A percentile compares a stretch with the other conserved stretches of the same genome.
Evolutionary conservation across 1,140 invertebrate genomes (phyloP).

Genomic region (Ostrea denselamellosa): DNA sequence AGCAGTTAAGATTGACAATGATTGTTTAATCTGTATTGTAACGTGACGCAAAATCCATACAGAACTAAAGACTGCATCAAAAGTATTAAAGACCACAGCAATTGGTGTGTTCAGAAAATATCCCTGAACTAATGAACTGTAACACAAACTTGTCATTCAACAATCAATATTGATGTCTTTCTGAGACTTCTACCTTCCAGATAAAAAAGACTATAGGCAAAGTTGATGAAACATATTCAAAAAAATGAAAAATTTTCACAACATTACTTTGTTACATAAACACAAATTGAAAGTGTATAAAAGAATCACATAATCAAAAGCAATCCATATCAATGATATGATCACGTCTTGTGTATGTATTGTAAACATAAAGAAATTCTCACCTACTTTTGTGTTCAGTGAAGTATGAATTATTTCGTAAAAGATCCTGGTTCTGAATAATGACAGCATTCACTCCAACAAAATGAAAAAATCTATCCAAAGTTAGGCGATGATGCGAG

Average conservation of each 20-base stretch:
- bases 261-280: too few relatives aligned
- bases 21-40: neutral
- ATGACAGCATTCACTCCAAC: neutral
- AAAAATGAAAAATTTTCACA: too few relatives aligned
- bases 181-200: neutral
- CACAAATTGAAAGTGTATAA: too few relatives aligned
- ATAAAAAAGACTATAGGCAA: too few relatives aligned
- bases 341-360: too few relatives aligned
- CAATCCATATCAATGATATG: too few relatives aligned
- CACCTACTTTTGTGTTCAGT: neutral
- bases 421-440: neutral
- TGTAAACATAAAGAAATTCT: neutral
- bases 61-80: neutral
- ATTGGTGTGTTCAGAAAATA: neutral
- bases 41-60: neutral
- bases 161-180: neutral
- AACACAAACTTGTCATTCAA: neutral
- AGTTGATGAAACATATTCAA: too few relatives aligned
- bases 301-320: too few relatives aligned
- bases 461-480: neutral
- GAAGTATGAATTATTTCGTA: neutral
- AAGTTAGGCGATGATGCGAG: neutral
- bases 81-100: neutral
- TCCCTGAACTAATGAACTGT: conserved; percentile 1
- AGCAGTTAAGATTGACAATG: neutral